Base-by-base conservation (phyloP, 2,797 vertebrate genomes). In the Sternotherus odoratus region DNA sequence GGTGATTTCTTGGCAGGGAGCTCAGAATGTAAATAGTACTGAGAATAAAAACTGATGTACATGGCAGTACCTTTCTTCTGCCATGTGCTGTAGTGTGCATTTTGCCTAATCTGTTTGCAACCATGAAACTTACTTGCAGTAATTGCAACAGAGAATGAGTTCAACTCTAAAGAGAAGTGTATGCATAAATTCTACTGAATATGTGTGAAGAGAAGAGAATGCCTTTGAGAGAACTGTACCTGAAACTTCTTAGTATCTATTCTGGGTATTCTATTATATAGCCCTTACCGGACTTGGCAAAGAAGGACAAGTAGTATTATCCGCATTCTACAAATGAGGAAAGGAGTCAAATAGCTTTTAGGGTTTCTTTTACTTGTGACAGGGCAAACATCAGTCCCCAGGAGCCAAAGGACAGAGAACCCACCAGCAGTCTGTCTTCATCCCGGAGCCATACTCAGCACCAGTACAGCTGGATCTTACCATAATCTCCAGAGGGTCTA, bases 1-100 rank as follows among this genome's bases (percentile, higher is more conserved):
- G 95, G 93, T 97, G 94, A 96, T 96, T 94, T 93, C 91, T 92
- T 95, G 91, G 94, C 91, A 95, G 93, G 75, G 75, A 91, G 96
- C 92, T 94, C 86, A 91, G 90, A 95, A 97, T 96, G 91, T 95
- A 96, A 97, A 96, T 94, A 96, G 96, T 94, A 95, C 82, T 88
- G 2, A 3, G 82, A 93, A 33, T 91, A 91, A 72, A 91, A 93
- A 96, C 94, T 85, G 94, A 95, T 91, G 93, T 92, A 89, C 87
- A 56, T 69, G 89, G 90, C 91, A 90, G 95, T 87, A 96, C 91
- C n/a, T 1, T 2, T 83, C 51, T 53, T 53, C 21, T 82, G 75
- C 75, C n/a, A 63, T 94, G 87, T 46, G 87, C 90, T 96, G 89
- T 93, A 95, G 94, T 94, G 95, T 96, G 87, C 89, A 93, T 94